A percentile compares a stretch with the other conserved stretches of the same genome.
phyloP scores from a whole-genome alignment of 2,888 invertebrate genomes.

The Subacronicta megacephala region DNA sequence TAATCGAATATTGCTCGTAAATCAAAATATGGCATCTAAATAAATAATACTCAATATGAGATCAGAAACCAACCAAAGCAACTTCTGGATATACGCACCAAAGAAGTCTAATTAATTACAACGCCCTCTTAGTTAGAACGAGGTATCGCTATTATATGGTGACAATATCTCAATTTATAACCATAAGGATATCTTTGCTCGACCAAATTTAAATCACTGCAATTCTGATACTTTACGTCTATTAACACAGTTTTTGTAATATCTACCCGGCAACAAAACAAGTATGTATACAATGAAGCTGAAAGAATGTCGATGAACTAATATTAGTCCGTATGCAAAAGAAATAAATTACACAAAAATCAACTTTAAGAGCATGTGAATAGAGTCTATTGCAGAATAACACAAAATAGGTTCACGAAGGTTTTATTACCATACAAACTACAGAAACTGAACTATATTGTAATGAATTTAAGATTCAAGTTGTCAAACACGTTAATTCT shows the following conservation, averaged over 20 bases:
- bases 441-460: no score
- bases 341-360: no score
- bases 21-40: constrained; percentile 87
- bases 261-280: background rate
- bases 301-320: background rate
- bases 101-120: constrained; percentile 67
- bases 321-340: background rate
- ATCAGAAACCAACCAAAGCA: constrained; percentile 85
- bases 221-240: constrained; percentile 17
- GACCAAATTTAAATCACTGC: constrained; percentile 25
- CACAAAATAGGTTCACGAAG: no score
- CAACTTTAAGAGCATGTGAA: no score
- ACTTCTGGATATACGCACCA: constrained; percentile 77
- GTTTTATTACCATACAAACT: no score
- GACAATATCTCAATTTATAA: constrained; percentile 29
- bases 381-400: no score
- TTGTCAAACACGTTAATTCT: background rate
- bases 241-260: background rate
- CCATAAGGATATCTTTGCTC: constrained; percentile 32
- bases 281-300: constrained; percentile 3
- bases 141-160: constrained; percentile 30
- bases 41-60: constrained; percentile 89
- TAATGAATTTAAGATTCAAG: background rate
- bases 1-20: constrained; percentile 80
- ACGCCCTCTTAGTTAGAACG: constrained; percentile 40